Conservation (phyloP, 2,888 invertebrate genomes). For the Aromia moschata region DNA sequence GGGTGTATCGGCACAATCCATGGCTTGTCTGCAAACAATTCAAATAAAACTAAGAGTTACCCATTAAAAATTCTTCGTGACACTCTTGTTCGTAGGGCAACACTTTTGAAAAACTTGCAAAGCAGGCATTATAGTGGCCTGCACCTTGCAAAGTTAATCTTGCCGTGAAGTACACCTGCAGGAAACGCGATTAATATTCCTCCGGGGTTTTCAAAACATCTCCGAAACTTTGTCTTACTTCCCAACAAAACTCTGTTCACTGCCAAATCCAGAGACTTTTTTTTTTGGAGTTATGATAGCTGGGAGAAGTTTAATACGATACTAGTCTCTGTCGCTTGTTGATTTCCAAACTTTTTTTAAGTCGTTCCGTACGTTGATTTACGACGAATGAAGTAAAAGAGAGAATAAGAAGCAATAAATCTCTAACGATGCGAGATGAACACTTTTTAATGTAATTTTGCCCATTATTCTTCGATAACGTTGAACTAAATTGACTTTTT, state of each 20-base stretch:
- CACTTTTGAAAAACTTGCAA: not conserved
- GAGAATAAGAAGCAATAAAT: not conserved
- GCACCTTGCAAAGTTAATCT: not conserved
- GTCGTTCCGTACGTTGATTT: not conserved
- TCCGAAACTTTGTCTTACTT: not conserved
- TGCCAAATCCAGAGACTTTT: not conserved
- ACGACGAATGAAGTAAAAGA: not conserved
- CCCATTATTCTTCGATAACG: not conserved
- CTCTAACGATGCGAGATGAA: not conserved
- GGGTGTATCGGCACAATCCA: too few relatives aligned
- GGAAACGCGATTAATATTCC: not conserved
- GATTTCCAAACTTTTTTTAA: not conserved
- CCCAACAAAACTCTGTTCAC: not conserved
- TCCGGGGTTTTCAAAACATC: not conserved
- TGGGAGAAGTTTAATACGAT: not conserved
- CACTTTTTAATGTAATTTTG: slow-evolving; percentile 4
- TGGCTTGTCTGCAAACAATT: too few relatives aligned
- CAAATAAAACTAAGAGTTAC: too few relatives aligned
- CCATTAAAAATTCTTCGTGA: too few relatives aligned
- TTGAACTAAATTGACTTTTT: not conserved
- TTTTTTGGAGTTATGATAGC: not conserved
- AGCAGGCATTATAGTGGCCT: not conserved
- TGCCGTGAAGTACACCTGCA: not conserved
- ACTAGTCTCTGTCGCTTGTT: not conserved
- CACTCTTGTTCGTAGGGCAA: too few relatives aligned